Conservation (phyloP, 2,888 invertebrate genomes). For the Isotomurus palustris region DNA sequence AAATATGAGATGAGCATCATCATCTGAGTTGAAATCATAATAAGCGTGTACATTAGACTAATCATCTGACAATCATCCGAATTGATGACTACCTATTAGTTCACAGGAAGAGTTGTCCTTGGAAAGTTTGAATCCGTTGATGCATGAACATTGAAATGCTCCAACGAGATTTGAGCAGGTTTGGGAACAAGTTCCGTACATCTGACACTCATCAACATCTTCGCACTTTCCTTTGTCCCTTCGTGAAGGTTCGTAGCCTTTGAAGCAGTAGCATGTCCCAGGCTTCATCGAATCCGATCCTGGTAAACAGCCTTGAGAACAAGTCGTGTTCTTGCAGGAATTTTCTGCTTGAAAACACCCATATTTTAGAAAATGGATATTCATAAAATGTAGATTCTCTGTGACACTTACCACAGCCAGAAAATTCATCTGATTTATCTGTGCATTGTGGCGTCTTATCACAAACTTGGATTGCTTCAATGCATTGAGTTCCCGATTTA, state of each 20-base stretch:
- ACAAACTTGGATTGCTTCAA: constrained; percentile 56
- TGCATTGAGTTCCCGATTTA: constrained; percentile 50
- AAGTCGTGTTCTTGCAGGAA: constrained; percentile 23
- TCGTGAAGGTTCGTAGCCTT: constrained; percentile 76
- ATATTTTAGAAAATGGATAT: too few species aligned
- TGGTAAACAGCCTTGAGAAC: constrained; percentile 37
- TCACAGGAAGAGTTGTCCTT: constrained; percentile 20
- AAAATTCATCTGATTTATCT: constrained; percentile 61
- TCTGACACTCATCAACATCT: constrained; percentile 37
- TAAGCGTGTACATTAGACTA: too few species aligned
- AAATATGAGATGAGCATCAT: not conserved
- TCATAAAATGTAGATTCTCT: too few species aligned
- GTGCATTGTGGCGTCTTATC: constrained; percentile 57
- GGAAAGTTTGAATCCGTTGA: constrained; percentile 25
- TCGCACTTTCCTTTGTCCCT: constrained; percentile 73
- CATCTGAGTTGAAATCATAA: not conserved
- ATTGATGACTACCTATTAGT: constrained; percentile 22
- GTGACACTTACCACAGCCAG: constrained; percentile 46
- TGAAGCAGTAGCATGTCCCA: constrained; percentile 76
- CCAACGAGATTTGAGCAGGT: constrained; percentile 30
- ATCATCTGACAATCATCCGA: not conserved
- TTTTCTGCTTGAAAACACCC: too few species aligned
- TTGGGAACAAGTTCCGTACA: constrained; percentile 42
- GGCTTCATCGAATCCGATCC: constrained; percentile 11
- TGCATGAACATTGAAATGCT: constrained; percentile 28